Evolutionary conservation across 2,797 vertebrate genomes (phyloP).

Genomic region (Rhinichthys osculus): DNA sequence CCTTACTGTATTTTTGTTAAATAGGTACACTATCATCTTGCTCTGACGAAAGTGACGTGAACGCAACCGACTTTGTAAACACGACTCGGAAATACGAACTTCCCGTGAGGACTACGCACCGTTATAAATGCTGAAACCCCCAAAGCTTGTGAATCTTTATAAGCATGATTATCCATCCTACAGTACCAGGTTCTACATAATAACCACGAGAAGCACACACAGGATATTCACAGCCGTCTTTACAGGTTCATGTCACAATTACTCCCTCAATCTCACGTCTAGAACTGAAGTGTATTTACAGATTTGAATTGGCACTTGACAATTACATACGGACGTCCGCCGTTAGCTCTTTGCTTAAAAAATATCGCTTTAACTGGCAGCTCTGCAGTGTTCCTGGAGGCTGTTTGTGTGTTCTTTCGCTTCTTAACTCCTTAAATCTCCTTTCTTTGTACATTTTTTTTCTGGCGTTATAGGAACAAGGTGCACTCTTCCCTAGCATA

Average conservation of each 20-base stretch:
- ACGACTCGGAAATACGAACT: background rate
- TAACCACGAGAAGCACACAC: slow-evolving; percentile 66
- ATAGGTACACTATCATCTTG: background rate
- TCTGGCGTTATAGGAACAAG: slow-evolving; percentile 41
- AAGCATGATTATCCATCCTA: slow-evolving; percentile 39
- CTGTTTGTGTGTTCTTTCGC: slow-evolving; percentile 37
- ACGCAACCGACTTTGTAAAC: background rate
- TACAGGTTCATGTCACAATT: slow-evolving; percentile 70
- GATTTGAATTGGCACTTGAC: slow-evolving; percentile 95
- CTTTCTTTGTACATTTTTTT: slow-evolving; percentile 41
- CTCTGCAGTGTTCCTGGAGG: slow-evolving; percentile 34
- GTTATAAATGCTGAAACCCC: slow-evolving; percentile 46
- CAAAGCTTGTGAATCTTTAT: slow-evolving; percentile 7
- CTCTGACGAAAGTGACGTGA: background rate
- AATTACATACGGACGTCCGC: slow-evolving; percentile 73
- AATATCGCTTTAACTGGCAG: slow-evolving; percentile 48
- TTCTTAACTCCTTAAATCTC: slow-evolving; percentile 10
- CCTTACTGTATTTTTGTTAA: background rate
- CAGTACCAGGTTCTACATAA: slow-evolving; percentile 52
- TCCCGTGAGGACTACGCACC: background rate
- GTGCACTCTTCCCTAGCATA: slow-evolving; percentile 35
- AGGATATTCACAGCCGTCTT: slow-evolving; percentile 65
- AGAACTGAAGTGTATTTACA: slow-evolving; percentile 84
- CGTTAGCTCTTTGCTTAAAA: slow-evolving; percentile 62
- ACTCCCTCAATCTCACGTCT: slow-evolving; percentile 74